A percentile compares a stretch with the other conserved stretches of the same genome.
Conservation (phyloP, 2,797 vertebrate genomes). For the Phataginus tricuspis region DNA sequence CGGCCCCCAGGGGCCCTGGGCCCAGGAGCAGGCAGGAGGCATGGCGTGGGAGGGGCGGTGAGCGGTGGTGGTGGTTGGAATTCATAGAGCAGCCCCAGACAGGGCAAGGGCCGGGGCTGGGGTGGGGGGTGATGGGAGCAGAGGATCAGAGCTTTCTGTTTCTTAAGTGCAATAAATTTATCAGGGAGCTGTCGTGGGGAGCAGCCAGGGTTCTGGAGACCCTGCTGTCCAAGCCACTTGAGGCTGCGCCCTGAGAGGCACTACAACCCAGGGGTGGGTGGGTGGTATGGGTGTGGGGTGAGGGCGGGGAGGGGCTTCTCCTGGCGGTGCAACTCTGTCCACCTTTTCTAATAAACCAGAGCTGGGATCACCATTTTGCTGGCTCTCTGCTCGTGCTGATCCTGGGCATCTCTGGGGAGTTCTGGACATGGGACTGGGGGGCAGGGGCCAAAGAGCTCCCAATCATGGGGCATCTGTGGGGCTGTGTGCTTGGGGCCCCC, state of each 20-base stretch:
- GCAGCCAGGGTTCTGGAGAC: constrained; percentile 2
- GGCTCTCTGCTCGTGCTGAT: not conserved
- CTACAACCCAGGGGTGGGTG: constrained; percentile 5
- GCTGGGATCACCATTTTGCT: constrained; percentile 45
- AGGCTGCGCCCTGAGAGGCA: constrained; percentile 66
- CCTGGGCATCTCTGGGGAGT: fast-evolving
- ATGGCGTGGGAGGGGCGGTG: not conserved
- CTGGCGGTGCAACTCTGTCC: constrained; percentile 63
- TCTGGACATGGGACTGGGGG: not conserved
- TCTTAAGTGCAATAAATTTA: constrained; percentile 86
- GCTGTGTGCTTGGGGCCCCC: fast-evolving
- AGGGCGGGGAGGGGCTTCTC: not conserved
- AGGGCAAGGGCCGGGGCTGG: not conserved
- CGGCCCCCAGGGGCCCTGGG: not conserved
- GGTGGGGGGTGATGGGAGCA: not conserved
- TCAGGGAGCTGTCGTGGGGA: constrained; percentile 82
- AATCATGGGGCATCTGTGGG: fast-evolving
- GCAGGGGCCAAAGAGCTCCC: fast-evolving
- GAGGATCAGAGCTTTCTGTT: constrained; percentile 73
- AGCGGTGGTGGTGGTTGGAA: not conserved
- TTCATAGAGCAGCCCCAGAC: not conserved
- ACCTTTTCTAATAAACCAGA: constrained; percentile 82
- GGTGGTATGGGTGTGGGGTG: not conserved
- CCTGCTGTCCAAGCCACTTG: constrained; percentile 41
- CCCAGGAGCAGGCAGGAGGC: not conserved